These are phyloP conservation scores for Acanthornis magna DNA, from an alignment of 2,797 vertebrate species.

Conservation along the genomic window DNA sequence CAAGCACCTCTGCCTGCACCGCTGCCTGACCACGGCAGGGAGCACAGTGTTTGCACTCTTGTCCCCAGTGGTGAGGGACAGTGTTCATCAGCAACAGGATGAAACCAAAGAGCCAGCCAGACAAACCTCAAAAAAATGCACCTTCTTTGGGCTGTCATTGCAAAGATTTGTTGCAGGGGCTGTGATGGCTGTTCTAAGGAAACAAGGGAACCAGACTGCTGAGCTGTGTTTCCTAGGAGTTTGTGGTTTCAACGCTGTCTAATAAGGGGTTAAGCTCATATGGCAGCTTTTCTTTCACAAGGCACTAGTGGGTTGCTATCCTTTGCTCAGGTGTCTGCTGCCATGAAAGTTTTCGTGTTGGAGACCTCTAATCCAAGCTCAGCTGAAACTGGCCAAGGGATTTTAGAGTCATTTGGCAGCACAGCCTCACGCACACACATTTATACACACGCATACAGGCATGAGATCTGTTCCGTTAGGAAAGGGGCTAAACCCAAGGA, in stretches of 20 bases:
- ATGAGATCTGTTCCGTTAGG: not conserved
- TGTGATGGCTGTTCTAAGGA: not conserved
- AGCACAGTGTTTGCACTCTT: not conserved
- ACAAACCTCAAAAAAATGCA: not conserved
- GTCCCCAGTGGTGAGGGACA: rapidly evolving
- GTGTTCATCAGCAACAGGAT: not conserved
- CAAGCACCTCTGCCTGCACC: not conserved
- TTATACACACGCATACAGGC: rapidly evolving
- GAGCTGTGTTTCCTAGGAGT: conserved; percentile 14
- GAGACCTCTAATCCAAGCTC: not conserved
- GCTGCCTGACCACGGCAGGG: not conserved
- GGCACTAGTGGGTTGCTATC: not conserved
- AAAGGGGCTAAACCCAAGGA: not conserved
- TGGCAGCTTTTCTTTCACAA: not conserved
- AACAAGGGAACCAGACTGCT: not conserved
- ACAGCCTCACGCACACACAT: not conserved
- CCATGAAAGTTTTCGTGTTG: conserved; percentile 5
- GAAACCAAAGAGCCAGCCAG: not conserved
- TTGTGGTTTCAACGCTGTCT: not conserved
- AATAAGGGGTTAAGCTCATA: not conserved
- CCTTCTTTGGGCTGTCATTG: not conserved
- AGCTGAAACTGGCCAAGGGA: not conserved
- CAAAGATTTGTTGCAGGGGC: not conserved
- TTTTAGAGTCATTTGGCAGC: not conserved
- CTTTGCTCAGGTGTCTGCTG: not conserved